Evolutionary conservation across 2,113 vertebrate genomes (phyloP), one percentile per base, ranked within the genome.

Genomic region (Xenopus borealis): DNA sequence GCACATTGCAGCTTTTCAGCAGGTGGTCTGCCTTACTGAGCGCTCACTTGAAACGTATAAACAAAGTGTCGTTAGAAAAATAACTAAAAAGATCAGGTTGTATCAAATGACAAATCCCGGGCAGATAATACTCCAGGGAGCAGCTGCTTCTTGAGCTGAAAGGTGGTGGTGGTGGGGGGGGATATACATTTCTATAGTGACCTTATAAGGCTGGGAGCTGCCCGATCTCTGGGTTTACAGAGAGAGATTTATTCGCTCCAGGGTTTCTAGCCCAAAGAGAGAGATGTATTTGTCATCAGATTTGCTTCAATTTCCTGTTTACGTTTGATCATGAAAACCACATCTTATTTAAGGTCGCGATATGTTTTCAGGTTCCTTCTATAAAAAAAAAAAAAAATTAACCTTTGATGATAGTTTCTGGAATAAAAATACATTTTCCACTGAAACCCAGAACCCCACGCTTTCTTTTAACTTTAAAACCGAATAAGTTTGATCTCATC

Each of bases 251-350:
- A 40, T 40, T n/a, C 16, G 16, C 27, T 13, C 23, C 33, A 33
- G 23, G n/a, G 20, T 44, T 62, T 75, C 50, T 2, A 59, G 19
- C 66, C 14, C 40, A 61, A 16, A 67, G 23, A 58, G 45, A 67
- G 23, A 58, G 45, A 17, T 68, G 14, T 58, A 61, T 67, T 66
- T 46, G 40, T 20, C 13, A 18, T 44, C 33, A 23, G 52, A 59
- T 75, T n/a, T 75, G 65, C 55, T 18, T 68, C 68, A 30, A 75
- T 68, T 75, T 75, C 65, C 72, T 75, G 72, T 75, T 68, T 75
- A 67, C 45, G 44, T 68, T 68, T 75, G 72, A 61, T 75, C 64
- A 50, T 20, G n/a, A 44, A 68, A 75, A 68, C 65, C 65, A 62
- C 65, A 63, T 6, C 7, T 62, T 40, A 40, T 9, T 40, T 40